Evolutionary conservation across 2,888 invertebrate genomes (phyloP).

Genomic region (Bursaphelenchus okinawaensis): DNA sequence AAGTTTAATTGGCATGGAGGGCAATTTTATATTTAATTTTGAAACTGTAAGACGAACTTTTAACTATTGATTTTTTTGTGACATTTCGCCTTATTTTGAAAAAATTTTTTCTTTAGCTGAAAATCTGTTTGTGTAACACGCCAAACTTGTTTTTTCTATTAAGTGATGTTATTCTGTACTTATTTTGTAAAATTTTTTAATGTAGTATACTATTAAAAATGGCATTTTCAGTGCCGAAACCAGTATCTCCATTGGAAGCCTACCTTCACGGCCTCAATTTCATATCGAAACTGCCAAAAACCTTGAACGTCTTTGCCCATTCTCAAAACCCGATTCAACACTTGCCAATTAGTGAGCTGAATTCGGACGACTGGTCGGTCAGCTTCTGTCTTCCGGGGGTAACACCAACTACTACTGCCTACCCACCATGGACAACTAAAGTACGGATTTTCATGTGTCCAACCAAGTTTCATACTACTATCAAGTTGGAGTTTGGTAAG

Average conservation of each 20-base stretch:
- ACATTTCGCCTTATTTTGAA: too few species aligned
- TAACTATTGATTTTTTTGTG: not conserved
- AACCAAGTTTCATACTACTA: not conserved
- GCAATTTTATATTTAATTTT: too few species aligned
- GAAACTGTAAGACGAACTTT: too few species aligned
- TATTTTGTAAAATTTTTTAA: too few species aligned
- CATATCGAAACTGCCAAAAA: not conserved
- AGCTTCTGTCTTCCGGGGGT: not conserved
- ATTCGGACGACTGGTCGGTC: not conserved
- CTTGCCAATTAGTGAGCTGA: not conserved
- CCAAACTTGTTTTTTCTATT: too few species aligned
- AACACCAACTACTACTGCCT: not conserved
- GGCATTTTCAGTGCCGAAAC: not conserved
- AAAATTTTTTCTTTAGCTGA: too few species aligned
- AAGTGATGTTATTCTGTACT: too few species aligned
- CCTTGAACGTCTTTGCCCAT: not conserved
- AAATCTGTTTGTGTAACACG: too few species aligned
- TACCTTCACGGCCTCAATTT: constrained; percentile 5
- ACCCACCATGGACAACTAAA: constrained; percentile 1
- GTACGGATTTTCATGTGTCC: constrained; percentile 1
- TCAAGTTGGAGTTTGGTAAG: constrained; percentile 3
- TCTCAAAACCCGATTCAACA: not conserved
- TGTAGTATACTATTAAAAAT: too few species aligned
- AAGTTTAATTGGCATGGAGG: too few species aligned
- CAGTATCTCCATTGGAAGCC: constrained; percentile 1